Percentiles rank a stretch among this genome's conserved stretches.
phyloP scores from a whole-genome alignment of 2,797 vertebrate genomes.

The Pristis pectinata region DNA sequence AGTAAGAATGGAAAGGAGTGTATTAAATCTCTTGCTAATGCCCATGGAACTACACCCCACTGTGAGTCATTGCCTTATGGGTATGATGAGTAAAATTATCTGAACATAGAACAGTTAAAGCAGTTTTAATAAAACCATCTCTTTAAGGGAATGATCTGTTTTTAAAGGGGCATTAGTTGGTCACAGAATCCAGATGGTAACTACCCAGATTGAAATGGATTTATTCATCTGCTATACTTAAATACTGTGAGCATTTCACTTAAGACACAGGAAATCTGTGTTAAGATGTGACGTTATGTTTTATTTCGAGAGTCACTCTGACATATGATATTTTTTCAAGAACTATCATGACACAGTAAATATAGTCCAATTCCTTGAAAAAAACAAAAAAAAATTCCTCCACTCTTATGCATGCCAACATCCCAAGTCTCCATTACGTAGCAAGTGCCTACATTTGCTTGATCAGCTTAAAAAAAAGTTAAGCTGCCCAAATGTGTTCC shows the following conservation, averaged over 20 bases:
- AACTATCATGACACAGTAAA: background rate
- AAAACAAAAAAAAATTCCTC: no score
- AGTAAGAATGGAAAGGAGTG: background rate
- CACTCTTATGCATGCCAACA: background rate
- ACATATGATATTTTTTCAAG: background rate
- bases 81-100: background rate
- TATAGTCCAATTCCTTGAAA: background rate
- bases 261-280: background rate
- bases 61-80: background rate
- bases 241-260: background rate
- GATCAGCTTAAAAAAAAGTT: background rate
- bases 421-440: background rate
- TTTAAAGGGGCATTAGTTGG: background rate
- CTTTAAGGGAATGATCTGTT: conserved; percentile 1
- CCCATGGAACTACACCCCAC: background rate
- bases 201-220: background rate
- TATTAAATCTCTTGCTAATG: background rate
- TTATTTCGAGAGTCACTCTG: background rate
- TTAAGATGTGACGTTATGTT: background rate
- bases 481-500: background rate
- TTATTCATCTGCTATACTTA: background rate
- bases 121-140: background rate
- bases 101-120: background rate
- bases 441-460: background rate
- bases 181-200: background rate